Conservation (phyloP, 92 coral and sea anemone genomes). For the Siderastrea radians region DNA sequence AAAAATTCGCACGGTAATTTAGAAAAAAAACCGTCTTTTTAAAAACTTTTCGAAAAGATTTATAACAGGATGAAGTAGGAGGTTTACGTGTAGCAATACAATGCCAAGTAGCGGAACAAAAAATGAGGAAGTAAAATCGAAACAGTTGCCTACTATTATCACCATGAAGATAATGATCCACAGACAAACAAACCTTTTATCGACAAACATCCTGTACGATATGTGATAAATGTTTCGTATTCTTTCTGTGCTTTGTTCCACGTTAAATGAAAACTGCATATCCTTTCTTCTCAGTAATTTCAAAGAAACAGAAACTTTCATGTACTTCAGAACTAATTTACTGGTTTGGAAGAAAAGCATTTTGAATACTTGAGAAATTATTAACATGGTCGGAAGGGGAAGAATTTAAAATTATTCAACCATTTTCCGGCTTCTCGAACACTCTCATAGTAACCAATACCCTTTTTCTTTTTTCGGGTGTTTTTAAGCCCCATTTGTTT, state of each 20-base stretch:
- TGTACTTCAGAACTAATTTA: slow-evolving; percentile 18
- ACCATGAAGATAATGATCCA: not conserved
- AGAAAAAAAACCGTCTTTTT: too few species aligned
- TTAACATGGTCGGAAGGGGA: too few species aligned
- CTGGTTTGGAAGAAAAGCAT: not conserved
- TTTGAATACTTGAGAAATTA: too few species aligned
- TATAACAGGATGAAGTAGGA: too few species aligned
- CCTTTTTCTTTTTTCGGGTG: not conserved
- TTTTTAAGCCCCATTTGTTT: not conserved
- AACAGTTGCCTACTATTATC: too few species aligned
- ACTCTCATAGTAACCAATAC: too few species aligned
- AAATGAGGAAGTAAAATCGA: too few species aligned
- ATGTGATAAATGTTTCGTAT: not conserved
- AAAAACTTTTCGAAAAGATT: too few species aligned
- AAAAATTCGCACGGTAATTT: too few species aligned
- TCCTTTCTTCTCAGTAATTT: not conserved
- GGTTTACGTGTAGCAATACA: too few species aligned
- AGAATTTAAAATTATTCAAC: not conserved
- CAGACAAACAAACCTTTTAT: too few species aligned
- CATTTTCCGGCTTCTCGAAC: not conserved
- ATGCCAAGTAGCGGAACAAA: too few species aligned
- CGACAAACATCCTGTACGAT: not conserved
- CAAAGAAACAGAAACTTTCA: slow-evolving; percentile 6
- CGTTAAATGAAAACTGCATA: not conserved
- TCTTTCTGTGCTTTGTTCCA: not conserved